A percentile compares a stretch with the other conserved stretches of the same genome.
Conservation (phyloP, 2,797 vertebrate species). For the Etheostoma nigrum region DNA sequence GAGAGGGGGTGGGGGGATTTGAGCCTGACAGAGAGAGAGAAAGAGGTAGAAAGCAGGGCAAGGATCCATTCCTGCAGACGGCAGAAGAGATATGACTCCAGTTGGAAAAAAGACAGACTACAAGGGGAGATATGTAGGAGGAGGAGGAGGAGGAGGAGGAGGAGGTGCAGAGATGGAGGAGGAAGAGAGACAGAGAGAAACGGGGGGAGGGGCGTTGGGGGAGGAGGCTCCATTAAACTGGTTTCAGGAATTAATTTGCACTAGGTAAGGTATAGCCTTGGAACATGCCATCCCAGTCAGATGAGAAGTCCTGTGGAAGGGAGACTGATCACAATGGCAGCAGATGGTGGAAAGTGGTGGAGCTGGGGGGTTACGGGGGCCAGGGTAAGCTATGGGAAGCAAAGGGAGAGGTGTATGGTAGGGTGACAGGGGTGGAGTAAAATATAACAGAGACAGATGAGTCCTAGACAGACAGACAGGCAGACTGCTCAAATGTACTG, state of each 20-base stretch:
- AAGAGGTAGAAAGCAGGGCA: slow-evolving; percentile 35
- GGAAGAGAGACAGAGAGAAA: slow-evolving; percentile 33
- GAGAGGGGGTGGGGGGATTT: slow-evolving; percentile 4
- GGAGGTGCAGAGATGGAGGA: slow-evolving; percentile 51
- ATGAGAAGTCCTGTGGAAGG: slow-evolving; percentile 87
- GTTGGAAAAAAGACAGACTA: slow-evolving; percentile 72
- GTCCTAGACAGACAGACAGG: slow-evolving; percentile 64
- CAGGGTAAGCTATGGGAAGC: slow-evolving; percentile 75
- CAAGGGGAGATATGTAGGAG: slow-evolving; percentile 38
- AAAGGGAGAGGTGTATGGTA: slow-evolving; percentile 51
- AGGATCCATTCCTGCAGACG: slow-evolving; percentile 73
- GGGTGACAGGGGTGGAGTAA: slow-evolving; percentile 52
- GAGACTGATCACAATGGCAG: slow-evolving; percentile 95
- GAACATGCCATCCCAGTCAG: slow-evolving; percentile 87
- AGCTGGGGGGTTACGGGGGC: slow-evolving; percentile 51
- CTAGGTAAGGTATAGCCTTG: slow-evolving; percentile 93
- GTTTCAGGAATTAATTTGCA: slow-evolving; percentile 83
- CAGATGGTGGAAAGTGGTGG: slow-evolving; percentile 86
- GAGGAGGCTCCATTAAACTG: slow-evolving; percentile 75
- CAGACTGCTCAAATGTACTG: slow-evolving; percentile 88
- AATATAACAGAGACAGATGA: slow-evolving; percentile 80
- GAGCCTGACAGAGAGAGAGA: slow-evolving; percentile 49
- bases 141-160: slow-evolving; percentile 54
- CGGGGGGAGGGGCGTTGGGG: slow-evolving; percentile 30
- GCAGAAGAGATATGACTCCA: slow-evolving; percentile 75